Conservation (phyloP, 2,888 invertebrate genomes). For the Mallateleia sp. region DNA sequence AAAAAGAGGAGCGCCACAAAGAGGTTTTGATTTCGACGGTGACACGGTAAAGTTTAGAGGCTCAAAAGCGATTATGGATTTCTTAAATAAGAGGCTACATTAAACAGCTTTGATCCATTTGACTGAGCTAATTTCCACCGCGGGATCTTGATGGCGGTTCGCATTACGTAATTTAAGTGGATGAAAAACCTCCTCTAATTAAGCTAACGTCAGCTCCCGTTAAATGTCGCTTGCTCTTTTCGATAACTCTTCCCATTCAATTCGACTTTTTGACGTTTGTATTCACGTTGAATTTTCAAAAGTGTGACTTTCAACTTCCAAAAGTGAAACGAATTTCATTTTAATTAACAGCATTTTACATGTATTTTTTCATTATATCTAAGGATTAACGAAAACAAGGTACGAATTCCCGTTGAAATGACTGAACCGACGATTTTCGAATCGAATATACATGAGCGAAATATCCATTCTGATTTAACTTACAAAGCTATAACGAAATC, state of each 20-base stretch:
- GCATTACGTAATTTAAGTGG: conserved; percentile 88
- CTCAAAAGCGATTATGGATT: conserved; percentile 87
- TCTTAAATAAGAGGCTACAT: conserved; percentile 88
- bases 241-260: conserved; percentile 74
- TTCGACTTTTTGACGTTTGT: conserved; percentile 55
- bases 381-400: neutral
- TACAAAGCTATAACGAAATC: conserved; percentile 75
- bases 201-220: conserved; percentile 84
- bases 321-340: conserved; percentile 2
- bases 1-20: conserved; percentile 21
- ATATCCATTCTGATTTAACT: conserved; percentile 79
- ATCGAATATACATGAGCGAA: conserved; percentile 81
- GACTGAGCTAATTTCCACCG: conserved; percentile 86
- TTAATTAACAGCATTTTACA: neutral
- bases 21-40: conserved; percentile 71
- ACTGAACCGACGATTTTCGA: neutral
- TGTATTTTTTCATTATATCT: neutral
- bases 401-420: conserved; percentile 1
- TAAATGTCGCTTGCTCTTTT: conserved; percentile 87
- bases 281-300: conserved; percentile 18
- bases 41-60: conserved; percentile 79
- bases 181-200: conserved; percentile 88
- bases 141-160: conserved; percentile 83
- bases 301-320: conserved; percentile 20
- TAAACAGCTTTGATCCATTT: conserved; percentile 89